Conservation (phyloP, 2,888 invertebrate genomes). For the Ophion ventricosus region DNA sequence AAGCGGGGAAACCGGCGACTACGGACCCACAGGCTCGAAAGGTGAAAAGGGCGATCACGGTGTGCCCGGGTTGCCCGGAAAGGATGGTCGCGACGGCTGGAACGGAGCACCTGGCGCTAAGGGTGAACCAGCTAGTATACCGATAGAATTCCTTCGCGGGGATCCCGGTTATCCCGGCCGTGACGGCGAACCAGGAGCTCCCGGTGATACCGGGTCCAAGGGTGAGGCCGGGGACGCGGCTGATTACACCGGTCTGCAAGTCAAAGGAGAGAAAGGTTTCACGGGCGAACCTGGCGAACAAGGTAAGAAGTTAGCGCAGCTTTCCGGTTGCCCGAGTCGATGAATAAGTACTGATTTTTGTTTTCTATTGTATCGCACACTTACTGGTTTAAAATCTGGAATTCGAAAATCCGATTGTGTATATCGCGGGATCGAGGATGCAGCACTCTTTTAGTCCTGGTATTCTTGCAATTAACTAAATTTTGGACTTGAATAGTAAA, state of each 20-base stretch:
- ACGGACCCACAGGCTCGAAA: conserved; percentile 85
- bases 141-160: conserved; percentile 84
- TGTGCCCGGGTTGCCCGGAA: conserved; percentile 82
- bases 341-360: too few species aligned
- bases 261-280: conserved; percentile 83
- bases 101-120: conserved; percentile 84
- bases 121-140: conserved; percentile 85
- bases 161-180: conserved; percentile 79
- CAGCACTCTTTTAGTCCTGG: too few species aligned
- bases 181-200: conserved; percentile 82
- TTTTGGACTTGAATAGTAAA: too few species aligned
- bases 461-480: too few species aligned
- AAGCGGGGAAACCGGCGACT: conserved; percentile 80
- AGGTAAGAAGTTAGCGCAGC: conserved; percentile 74
- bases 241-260: conserved; percentile 77
- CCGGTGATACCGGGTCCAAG: conserved; percentile 82
- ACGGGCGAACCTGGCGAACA: conserved; percentile 82
- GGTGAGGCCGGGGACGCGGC: conserved; percentile 83
- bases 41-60: conserved; percentile 85
- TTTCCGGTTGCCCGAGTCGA: not conserved
- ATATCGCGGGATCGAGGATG: too few species aligned
- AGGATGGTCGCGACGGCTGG: conserved; percentile 83
- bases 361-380: too few species aligned
- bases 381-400: too few species aligned
- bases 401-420: too few species aligned